phyloP scores from a whole-genome alignment of 2,113 vertebrate genomes.

The Sinosuthora webbiana region DNA sequence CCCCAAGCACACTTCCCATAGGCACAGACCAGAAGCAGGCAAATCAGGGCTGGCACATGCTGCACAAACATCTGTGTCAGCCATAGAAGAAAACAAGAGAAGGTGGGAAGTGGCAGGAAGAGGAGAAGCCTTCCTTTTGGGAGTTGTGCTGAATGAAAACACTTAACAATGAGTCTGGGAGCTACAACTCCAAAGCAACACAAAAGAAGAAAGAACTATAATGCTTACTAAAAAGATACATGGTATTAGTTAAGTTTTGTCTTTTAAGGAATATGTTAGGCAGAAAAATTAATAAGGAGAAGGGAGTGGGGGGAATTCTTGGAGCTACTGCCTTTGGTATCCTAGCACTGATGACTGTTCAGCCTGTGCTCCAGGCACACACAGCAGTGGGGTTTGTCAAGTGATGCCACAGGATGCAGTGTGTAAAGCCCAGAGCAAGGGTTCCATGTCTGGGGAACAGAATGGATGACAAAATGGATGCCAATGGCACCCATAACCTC shows the following conservation, averaged over 20 bases:
- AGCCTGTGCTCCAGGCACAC: background rate
- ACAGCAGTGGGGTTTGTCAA: fast-evolving
- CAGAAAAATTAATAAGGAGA: background rate
- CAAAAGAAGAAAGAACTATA: background rate
- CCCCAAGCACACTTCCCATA: background rate
- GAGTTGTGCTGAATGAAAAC: background rate
- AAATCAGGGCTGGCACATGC: background rate
- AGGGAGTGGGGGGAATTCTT: background rate
- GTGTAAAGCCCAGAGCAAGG: background rate
- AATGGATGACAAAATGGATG: background rate
- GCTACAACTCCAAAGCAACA: background rate
- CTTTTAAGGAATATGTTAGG: background rate
- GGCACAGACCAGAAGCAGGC: background rate
- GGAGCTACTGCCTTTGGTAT: background rate
- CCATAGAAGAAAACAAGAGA: background rate
- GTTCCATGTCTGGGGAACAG: fast-evolving
- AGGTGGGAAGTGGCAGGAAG: background rate
- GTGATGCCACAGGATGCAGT: too few relatives aligned
- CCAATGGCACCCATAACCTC: background rate
- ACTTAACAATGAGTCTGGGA: background rate
- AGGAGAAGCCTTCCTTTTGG: background rate
- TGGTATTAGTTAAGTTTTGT: background rate
- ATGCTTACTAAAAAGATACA: background rate
- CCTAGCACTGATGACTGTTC: background rate
- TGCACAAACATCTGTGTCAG: background rate